Conservation (phyloP, 2,797 vertebrate genomes). For the Danio albolineatus region DNA sequence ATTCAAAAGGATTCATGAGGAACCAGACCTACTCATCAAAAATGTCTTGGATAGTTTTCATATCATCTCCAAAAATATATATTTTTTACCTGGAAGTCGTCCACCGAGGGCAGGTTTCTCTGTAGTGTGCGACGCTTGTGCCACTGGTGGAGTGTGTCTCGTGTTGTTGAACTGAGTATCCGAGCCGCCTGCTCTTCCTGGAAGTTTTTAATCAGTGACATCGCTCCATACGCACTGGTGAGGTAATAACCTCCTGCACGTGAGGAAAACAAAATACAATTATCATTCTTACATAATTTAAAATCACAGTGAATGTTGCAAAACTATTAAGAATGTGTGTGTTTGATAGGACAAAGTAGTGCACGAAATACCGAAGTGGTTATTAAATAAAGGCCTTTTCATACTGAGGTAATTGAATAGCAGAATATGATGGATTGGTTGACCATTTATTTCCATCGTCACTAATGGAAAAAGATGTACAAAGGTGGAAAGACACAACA, state of each 20-base stretch:
- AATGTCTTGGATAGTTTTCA: too few species aligned
- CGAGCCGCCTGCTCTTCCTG: slow-evolving; percentile 91
- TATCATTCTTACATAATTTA: neutral
- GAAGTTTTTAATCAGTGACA: slow-evolving; percentile 92
- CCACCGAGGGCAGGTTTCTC: slow-evolving; percentile 85
- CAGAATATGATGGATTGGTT: too few species aligned
- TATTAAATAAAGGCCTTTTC: too few species aligned
- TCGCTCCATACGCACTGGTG: slow-evolving; percentile 92
- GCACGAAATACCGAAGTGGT: too few species aligned
- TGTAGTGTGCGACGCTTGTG: slow-evolving; percentile 89
- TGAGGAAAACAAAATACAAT: slow-evolving; percentile 8
- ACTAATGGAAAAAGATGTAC: too few species aligned
- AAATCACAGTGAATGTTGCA: neutral
- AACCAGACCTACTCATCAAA: too few species aligned
- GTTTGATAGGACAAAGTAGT: neutral
- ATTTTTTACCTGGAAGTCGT: slow-evolving; percentile 90
- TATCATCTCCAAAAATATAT: too few species aligned
- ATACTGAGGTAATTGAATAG: too few species aligned
- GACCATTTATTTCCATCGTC: too few species aligned
- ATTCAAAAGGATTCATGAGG: too few species aligned
- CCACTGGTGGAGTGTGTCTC: slow-evolving; percentile 91
- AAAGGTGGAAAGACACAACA: too few species aligned
- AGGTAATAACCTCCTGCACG: slow-evolving; percentile 91
- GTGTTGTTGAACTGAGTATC: slow-evolving; percentile 85
- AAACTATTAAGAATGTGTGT: neutral